phyloP scores from a whole-genome alignment of 2,888 invertebrate genomes.

The Drosophila austrosaltans region DNA sequence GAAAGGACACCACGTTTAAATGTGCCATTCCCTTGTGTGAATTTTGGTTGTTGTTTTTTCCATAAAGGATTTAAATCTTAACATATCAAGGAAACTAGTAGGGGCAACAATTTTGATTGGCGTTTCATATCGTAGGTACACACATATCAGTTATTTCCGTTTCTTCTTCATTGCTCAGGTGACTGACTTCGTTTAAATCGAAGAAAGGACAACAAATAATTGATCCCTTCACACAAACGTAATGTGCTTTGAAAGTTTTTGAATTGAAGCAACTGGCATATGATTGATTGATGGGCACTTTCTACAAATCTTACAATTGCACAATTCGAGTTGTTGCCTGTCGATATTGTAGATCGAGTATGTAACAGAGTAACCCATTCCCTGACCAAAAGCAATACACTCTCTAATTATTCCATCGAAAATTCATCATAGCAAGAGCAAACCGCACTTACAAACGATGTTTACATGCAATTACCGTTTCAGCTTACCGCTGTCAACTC shows the following conservation, averaged over 20 bases:
- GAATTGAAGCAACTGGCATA: conserved; percentile 51
- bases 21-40: background rate
- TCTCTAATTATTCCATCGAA: conserved; percentile 36
- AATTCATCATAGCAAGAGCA: conserved; percentile 16
- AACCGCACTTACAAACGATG: conserved; percentile 57
- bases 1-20: too few species aligned
- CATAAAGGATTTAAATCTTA: background rate
- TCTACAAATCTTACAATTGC: background rate
- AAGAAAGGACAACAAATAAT: background rate
- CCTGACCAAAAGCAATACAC: conserved; percentile 25
- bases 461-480: conserved; percentile 75
- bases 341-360: background rate
- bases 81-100: background rate
- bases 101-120: background rate
- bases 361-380: background rate
- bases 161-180: background rate
- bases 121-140: background rate
- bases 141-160: background rate
- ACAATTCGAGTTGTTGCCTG: background rate
- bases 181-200: background rate
- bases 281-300: conserved; percentile 65
- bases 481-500: conserved; percentile 70
- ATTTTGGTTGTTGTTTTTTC: background rate
- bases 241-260: conserved; percentile 24
- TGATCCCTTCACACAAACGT: conserved; percentile 5